phyloP scores from a whole-genome alignment of 2,797 vertebrate species.

The Acrossocheilus wenchowensis region DNA sequence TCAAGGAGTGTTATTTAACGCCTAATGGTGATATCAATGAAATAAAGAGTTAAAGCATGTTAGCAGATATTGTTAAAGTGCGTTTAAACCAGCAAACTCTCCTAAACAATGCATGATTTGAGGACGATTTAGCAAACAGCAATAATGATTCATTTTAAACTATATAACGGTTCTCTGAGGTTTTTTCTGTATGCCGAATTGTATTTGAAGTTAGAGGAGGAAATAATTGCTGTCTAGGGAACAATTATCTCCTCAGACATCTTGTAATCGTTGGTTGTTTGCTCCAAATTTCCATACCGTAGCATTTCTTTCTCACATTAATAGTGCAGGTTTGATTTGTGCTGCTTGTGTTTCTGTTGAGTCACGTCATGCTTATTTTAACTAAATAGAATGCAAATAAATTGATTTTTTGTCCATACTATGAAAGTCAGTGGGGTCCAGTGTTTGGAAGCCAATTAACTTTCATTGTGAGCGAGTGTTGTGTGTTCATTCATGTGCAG shows the following conservation, averaged over 20 bases:
- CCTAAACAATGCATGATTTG: not conserved
- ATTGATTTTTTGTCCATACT: not conserved
- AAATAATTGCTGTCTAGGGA: constrained; percentile 31
- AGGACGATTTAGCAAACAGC: not conserved
- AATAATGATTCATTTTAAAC: not conserved
- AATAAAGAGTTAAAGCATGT: not conserved
- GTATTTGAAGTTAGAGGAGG: constrained; percentile 3
- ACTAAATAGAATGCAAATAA: not conserved
- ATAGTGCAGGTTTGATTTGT: not conserved
- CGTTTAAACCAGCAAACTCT: not conserved
- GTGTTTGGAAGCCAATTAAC: not conserved
- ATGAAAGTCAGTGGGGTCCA: not conserved
- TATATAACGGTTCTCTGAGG: not conserved
- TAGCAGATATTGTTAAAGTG: not conserved
- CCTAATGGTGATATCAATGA: not conserved
- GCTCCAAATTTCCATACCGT: not conserved
- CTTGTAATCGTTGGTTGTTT: constrained; percentile 10
- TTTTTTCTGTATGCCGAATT: not conserved
- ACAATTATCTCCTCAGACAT: constrained; percentile 20
- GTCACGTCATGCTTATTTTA: not conserved
- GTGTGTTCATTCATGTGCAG: not conserved
- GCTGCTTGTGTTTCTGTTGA: constrained; percentile 8
- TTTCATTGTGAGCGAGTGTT: not conserved
- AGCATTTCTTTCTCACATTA: not conserved
- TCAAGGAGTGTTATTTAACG: not conserved